phyloP scores from a whole-genome alignment of 2,797 vertebrate species.

The Gila robusta region DNA sequence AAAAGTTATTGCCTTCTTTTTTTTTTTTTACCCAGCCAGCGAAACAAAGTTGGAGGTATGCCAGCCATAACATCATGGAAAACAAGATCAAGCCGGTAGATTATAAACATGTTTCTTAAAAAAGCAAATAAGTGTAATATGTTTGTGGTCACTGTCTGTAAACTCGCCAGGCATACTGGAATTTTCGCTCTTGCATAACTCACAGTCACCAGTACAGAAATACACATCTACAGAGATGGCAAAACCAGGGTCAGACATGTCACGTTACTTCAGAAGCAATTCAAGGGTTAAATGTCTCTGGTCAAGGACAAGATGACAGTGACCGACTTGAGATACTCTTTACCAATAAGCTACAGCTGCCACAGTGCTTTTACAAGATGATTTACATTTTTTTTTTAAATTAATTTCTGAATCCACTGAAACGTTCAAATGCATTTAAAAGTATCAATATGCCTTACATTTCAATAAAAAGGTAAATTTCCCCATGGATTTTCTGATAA shows the following conservation, averaged over 20 bases:
- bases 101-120: constrained; percentile 43
- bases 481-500: not conserved
- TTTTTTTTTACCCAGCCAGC: constrained; percentile 23
- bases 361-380: not conserved
- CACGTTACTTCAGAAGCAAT: not conserved
- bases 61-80: constrained; percentile 43
- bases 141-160: constrained; percentile 12
- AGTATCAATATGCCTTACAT: not conserved
- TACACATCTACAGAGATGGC: constrained; percentile 8
- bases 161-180: not conserved
- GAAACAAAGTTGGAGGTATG: constrained; percentile 32
- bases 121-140: constrained; percentile 28
- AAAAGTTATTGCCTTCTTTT: constrained; percentile 29
- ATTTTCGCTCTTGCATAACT: constrained; percentile 25
- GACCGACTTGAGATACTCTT: not conserved
- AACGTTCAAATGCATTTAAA: not conserved
- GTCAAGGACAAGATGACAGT: not conserved
- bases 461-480: not conserved
- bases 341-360: not conserved
- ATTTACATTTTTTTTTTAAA: not conserved
- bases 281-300: not conserved
- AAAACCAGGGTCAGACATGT: constrained; percentile 2
- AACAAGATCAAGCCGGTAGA: constrained; percentile 32
- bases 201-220: constrained; percentile 5
- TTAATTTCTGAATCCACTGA: not conserved